phyloP scores from a whole-genome alignment of 2,113 vertebrate species.

The Salminus brasiliensis region DNA sequence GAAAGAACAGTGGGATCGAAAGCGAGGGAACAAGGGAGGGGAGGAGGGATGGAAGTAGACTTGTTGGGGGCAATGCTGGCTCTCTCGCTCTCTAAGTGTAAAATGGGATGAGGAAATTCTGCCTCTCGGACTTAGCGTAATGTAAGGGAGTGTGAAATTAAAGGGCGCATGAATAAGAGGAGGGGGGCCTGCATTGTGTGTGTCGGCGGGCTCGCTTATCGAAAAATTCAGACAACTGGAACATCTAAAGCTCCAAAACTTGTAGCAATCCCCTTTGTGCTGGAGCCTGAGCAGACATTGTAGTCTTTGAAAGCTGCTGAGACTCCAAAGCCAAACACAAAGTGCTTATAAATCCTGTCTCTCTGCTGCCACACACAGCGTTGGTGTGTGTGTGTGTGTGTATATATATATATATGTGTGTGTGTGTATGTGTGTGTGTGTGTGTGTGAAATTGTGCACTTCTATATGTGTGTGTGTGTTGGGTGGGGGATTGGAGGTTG shows the following conservation, averaged over 20 bases:
- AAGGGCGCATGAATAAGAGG: slow-evolving; percentile 74
- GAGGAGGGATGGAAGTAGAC: slow-evolving; percentile 70
- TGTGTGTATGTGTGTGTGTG: slow-evolving; percentile 28
- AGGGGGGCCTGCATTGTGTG: slow-evolving; percentile 70
- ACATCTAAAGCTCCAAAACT: slow-evolving; percentile 81
- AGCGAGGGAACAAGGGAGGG: slow-evolving; percentile 31
- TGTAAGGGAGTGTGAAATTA: slow-evolving; percentile 83
- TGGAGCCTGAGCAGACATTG: slow-evolving; percentile 72
- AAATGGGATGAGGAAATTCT: slow-evolving; percentile 79
- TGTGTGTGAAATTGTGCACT: slow-evolving; percentile 26
- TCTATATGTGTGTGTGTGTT: slow-evolving; percentile 1
- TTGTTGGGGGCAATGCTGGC: slow-evolving; percentile 71
- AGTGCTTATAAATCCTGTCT: slow-evolving; percentile 67
- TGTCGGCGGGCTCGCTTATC: slow-evolving; percentile 73
- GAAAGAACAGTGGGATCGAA: background rate
- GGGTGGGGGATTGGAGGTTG: slow-evolving; percentile 22
- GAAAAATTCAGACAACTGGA: slow-evolving; percentile 80
- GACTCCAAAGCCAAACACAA: slow-evolving; percentile 74
- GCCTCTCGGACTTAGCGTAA: slow-evolving; percentile 79
- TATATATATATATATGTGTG: slow-evolving; percentile 28
- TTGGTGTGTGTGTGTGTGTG: slow-evolving; percentile 20
- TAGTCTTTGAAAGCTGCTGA: slow-evolving; percentile 73
- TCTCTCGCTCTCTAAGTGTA: slow-evolving; percentile 71
- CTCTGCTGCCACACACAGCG: slow-evolving; percentile 51
- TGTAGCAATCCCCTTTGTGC: slow-evolving; percentile 79